Conservation (phyloP, 2,888 invertebrate species). For the Epinotia ramella region DNA sequence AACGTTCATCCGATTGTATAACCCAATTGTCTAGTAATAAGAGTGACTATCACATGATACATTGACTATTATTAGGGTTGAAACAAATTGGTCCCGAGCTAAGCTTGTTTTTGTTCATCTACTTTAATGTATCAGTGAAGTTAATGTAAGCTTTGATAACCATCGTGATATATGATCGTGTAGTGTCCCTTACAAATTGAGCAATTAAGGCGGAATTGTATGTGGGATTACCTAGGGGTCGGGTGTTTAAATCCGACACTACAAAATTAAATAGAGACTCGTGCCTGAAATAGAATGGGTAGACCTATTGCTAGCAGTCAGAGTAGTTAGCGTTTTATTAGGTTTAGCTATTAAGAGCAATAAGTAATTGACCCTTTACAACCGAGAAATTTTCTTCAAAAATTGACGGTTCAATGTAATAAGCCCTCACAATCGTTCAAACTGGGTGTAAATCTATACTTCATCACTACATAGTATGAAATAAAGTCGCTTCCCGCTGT, state of each 20-base stretch:
- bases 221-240: slow-evolving; percentile 10
- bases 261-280: neutral
- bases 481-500: too few species aligned
- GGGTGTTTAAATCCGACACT: neutral
- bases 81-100: slow-evolving; percentile 20
- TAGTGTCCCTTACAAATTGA: slow-evolving; percentile 28
- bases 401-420: too few species aligned
- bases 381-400: too few species aligned
- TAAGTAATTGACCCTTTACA: too few species aligned
- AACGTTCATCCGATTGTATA: neutral
- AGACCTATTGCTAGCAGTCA: too few species aligned
- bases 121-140: slow-evolving; percentile 25
- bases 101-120: slow-evolving; percentile 9
- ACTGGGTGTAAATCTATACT: too few species aligned
- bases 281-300: neutral
- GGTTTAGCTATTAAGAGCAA: too few species aligned
- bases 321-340: neutral
- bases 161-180: slow-evolving; percentile 19
- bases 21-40: neutral
- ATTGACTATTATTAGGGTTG: neutral
- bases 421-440: too few species aligned
- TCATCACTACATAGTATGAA: too few species aligned
- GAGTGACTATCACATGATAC: neutral
- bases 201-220: slow-evolving; percentile 15
- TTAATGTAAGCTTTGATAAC: slow-evolving; percentile 26